Percentiles rank a stretch among this genome's conserved stretches.
phyloP scores from a whole-genome alignment of 2,888 invertebrate species.

The Sphaerophoria rueppellii region DNA sequence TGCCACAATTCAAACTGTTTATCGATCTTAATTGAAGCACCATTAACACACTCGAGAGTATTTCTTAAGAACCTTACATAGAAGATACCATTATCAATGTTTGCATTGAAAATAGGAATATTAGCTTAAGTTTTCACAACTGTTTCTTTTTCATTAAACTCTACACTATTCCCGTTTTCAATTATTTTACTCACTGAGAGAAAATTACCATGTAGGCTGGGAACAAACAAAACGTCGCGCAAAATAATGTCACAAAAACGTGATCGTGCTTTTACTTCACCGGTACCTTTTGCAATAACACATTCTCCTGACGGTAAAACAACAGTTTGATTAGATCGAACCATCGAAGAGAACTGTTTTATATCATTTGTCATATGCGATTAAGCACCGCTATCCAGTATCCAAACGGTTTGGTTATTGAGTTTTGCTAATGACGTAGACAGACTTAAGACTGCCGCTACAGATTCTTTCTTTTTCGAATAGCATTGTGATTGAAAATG shows the following conservation, averaged over 20 bases:
- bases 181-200: constrained; percentile 30
- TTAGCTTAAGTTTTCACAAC: neutral
- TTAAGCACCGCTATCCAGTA: constrained; percentile 29
- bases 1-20: constrained; percentile 42
- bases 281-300: constrained; percentile 14
- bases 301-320: constrained; percentile 9
- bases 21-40: neutral
- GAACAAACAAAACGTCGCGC: constrained; percentile 20
- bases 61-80: neutral
- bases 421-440: neutral
- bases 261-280: neutral
- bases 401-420: constrained; percentile 14
- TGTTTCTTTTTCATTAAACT: constrained; percentile 9
- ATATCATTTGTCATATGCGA: constrained; percentile 16
- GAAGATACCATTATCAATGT: constrained; percentile 1
- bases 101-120: constrained; percentile 1
- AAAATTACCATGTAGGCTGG: constrained; percentile 16
- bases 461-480: neutral
- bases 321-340: neutral
- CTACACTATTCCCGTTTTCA: constrained; percentile 1
- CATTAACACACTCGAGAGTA: neutral
- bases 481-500: neutral
- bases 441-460: constrained; percentile 14
- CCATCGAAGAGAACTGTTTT: neutral
- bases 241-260: neutral